Base-by-base conservation (phyloP, 2,888 invertebrate species). In the Autographa pulchrina region DNA sequence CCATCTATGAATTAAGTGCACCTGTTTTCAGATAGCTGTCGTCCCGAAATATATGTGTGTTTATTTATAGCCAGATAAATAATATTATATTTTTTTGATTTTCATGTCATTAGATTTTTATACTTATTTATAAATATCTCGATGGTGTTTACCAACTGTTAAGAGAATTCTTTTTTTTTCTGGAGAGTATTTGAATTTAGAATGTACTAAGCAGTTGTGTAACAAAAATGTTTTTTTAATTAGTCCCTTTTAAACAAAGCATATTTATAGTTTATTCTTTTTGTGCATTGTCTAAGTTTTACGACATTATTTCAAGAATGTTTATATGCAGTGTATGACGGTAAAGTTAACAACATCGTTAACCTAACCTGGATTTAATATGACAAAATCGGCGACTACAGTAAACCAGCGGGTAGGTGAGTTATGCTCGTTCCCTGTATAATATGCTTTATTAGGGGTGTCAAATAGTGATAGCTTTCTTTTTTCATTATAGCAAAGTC, bases 1-100 rank as follows among this genome's bases (percentile, higher is more conserved):
- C 48, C 48, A 48, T n/a, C 48, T 48, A n/a, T n/a, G 8, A n/a
- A 48, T 48, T 48, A 48, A 48, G 48, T 48, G 48, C 48, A 48
- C 48, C 48, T 48, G 48, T 48, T 48, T n/a, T 48, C 48, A n/a
- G n/a, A 48, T n/a, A 16, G n/a, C 48, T 43, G 43, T 43, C 43
- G 3, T 48, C 48, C 1, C 16, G 7, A 48, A 48, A 48, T 48
- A 48, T 48, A n/a, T 48, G n/a, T 48, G n/a, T 48, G n/a, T 48
- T 48, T 48, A 38, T 38, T 38, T 38, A 38, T 38, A 38, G 38
- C 38, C 11, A 11, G 11, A 38, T 38, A 11, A 35, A 35, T 7
- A 35, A 3, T 35, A 8, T 35, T 7, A 35, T 35, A n/a, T n/a
- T n/a, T n/a, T n/a, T n/a, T n/a, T n/a, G n/a, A n/a, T n/a, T n/a